Base-by-base conservation (phyloP, 2,797 vertebrate genomes). In the Taeniopygia guttata region DNA sequence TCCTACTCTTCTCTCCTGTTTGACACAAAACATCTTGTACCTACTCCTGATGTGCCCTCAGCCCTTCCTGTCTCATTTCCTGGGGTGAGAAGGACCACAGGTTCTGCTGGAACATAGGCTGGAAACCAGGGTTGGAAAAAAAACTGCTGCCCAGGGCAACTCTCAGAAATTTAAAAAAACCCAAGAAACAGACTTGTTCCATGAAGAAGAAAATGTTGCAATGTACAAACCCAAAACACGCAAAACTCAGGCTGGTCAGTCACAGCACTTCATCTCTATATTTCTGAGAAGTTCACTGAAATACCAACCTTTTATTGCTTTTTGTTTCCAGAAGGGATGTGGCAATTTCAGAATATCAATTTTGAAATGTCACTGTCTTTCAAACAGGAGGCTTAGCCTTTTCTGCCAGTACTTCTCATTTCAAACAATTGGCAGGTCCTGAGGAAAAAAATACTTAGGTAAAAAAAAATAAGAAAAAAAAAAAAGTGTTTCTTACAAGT, bases 351-450 rank as follows among this genome's bases (percentile, higher is more conserved):
- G 70, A 91, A 91, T 45, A 90, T n/a, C 88, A 78, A 38, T 81
- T 93, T 66, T 86, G 90, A 90, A 96, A 95, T 90, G 87, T 69
- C 93, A 86, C 82, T 90, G 73, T 90, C 93, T 92, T 94, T 93
- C 90, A 94, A 96, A 81, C 20, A 66, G 51, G 36, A 68, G 66
- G 46, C 42, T 64, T 85, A 81, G 58, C 62, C 32, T 80, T 95
- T 95, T 76, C 46, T 94, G 85, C 32, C 58, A 75, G 62, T 43
- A 40, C 16, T 38, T 94, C 52, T 46, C 66, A 55, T 76, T 94
- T 86, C 79, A 90, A 89, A 78, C 45, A 59, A 73, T 13, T 91
- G 83, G n/a, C 73, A 93, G 69, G 36, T 93, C 55, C 66, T 52
- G 46, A 81, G 46, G 55, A 91, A 94, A 88, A 46, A 74, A 83